phyloP scores from a whole-genome alignment of 2,797 vertebrate genomes.

The Danio kyathit region DNA sequence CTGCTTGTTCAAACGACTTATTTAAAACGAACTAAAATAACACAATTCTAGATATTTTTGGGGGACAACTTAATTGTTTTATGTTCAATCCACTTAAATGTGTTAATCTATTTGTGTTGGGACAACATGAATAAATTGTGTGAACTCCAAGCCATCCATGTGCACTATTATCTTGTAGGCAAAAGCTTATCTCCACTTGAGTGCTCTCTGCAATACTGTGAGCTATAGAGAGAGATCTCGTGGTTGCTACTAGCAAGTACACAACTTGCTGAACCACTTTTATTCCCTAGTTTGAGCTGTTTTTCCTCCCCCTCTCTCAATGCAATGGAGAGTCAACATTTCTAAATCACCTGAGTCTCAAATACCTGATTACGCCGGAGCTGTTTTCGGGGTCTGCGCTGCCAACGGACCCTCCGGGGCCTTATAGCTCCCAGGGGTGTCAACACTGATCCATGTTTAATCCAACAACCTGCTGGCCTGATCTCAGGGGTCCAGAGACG shows the following conservation, averaged over 20 bases:
- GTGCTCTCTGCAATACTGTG: constrained; percentile 66
- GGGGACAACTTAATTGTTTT: too few relatives aligned
- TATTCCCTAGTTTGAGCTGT: not conserved
- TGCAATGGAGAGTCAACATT: constrained; percentile 11
- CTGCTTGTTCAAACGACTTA: too few relatives aligned
- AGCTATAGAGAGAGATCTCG: not conserved
- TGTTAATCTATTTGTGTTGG: too few relatives aligned
- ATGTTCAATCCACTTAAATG: too few relatives aligned
- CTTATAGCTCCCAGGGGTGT: constrained; percentile 66
- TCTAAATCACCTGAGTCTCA: constrained; percentile 25
- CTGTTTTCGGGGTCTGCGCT: constrained; percentile 41
- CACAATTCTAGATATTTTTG: too few relatives aligned
- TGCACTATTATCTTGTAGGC: constrained; percentile 33
- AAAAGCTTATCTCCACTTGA: constrained; percentile 56
- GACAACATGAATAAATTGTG: too few relatives aligned
- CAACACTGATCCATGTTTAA: constrained; percentile 79
- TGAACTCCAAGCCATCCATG: too few relatives aligned
- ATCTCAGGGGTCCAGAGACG: constrained; percentile 68
- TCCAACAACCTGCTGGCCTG: constrained; percentile 74
- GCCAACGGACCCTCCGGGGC: constrained; percentile 46
- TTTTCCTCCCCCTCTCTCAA: not conserved
- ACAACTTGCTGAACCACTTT: not conserved
- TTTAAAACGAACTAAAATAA: too few relatives aligned
- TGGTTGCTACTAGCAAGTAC: not conserved
- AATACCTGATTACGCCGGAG: constrained; percentile 13